Conservation (phyloP, 2,797 vertebrate species). For the Microctenopoma lineatum region DNA sequence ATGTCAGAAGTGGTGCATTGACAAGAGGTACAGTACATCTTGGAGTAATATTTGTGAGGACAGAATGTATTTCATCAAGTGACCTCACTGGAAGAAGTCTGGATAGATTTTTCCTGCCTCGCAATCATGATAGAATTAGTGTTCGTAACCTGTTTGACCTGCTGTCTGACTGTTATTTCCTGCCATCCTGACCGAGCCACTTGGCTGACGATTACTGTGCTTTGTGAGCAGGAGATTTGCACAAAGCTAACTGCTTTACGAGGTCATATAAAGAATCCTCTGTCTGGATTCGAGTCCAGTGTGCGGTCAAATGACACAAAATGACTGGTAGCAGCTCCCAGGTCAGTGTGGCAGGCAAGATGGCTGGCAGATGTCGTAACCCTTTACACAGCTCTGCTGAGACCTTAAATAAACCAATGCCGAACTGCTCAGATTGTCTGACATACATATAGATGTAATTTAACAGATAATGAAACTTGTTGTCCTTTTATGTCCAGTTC, state of each 20-base stretch:
- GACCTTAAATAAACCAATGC: neutral
- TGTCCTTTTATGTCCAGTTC: neutral
- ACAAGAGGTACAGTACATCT: no score
- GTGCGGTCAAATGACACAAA: no score
- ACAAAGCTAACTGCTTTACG: neutral
- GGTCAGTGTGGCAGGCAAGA: no score
- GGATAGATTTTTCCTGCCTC: neutral
- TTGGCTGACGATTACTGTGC: neutral
- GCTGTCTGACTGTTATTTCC: neutral
- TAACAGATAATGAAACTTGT: neutral
- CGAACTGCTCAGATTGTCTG: neutral
- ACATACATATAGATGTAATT: neutral
- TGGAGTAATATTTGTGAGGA: neutral
- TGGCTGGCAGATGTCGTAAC: neutral
- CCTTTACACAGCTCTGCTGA: neutral
- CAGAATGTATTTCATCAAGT: neutral
- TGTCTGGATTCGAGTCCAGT: neutral
- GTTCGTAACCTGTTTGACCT: neutral
- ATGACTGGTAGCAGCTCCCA: no score
- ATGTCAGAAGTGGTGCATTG: no score
- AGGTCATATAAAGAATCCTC: neutral
- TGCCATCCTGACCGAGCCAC: neutral
- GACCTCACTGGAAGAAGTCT: neutral
- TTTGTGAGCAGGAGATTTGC: neutral
- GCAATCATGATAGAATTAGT: neutral